A percentile compares a stretch with the other conserved stretches of the same genome.
Conservation (phyloP, 1,140 invertebrate genomes). For the Anastatus disparis region DNA sequence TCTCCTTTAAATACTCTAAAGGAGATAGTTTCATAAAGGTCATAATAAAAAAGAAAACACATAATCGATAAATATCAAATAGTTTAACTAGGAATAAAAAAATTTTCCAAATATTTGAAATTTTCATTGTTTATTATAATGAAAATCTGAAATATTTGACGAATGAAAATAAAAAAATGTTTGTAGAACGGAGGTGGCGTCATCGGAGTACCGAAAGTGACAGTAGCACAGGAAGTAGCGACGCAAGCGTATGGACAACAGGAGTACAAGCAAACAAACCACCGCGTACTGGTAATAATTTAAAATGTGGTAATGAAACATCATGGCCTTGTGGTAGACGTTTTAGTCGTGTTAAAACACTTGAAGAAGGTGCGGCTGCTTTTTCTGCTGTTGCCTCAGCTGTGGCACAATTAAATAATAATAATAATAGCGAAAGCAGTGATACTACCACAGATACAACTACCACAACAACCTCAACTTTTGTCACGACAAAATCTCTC, state of each 20-base stretch:
- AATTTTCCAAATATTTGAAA: too few relatives aligned
- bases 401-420: too few relatives aligned
- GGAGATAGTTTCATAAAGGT: too few relatives aligned
- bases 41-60: too few relatives aligned
- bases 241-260: conserved; percentile 60
- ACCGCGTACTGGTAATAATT: conserved; percentile 43
- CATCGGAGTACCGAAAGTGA: conserved; percentile 61
- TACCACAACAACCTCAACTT: conserved; percentile 47
- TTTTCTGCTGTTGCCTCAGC: not conserved
- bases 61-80: too few relatives aligned
- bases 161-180: too few relatives aligned
- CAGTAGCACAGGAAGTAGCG: conserved; percentile 62
- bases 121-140: too few relatives aligned
- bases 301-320: not conserved
- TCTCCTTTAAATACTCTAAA: too few relatives aligned
- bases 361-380: conserved; percentile 50
- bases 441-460: conserved; percentile 56
- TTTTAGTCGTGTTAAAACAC: conserved; percentile 50
- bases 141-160: too few relatives aligned
- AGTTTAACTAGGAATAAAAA: too few relatives aligned
- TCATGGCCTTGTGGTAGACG: conserved; percentile 40
- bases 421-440: conserved; percentile 61
- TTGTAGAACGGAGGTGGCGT: conserved; percentile 57
- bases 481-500: conserved; percentile 43
- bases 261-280: conserved; percentile 49